Base-by-base conservation (phyloP, 2,888 invertebrate genomes). In the Endotricha flammealis region DNA sequence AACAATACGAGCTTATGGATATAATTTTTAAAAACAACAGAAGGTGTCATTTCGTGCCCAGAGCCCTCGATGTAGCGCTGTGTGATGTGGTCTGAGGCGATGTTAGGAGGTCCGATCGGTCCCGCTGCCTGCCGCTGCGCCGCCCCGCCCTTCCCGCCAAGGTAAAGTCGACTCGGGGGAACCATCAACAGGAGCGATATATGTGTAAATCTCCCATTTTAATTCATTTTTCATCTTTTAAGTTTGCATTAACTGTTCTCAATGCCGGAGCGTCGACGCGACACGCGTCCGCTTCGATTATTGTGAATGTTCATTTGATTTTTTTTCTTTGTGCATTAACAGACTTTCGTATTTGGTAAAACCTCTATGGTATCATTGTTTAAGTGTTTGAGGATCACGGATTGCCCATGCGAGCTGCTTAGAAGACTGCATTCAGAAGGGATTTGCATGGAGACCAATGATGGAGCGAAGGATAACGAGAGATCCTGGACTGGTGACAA, bases 11-110 rank as follows among this genome's bases (percentile, higher is more conserved):
- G 80, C 70, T 82, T 78, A 75, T 79, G 80, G 79, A 35, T n/a
- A 70, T 76, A 60, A 72, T 78, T 78, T 82, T 85, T 82, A 82
- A 82, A 81, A 85, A 82, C 76, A 79, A 85, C 86, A 86, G 86
- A 83, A 82, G 82, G 77, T 81, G 83, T 74, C 77, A 78, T 72
- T 68, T 64, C 76, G 78, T 78, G 79, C 72, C 80, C 74, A 64
- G 79, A 72, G 79, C 74, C 79, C 76, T 74, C 77, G 81, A 81
- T 83, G 80, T 71, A 79, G 72, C 77, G 73, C 78, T 66, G 75
- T 80, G 79, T 82, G 80, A 80, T 81, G 83, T 80, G 82, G 74
- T 81, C 80, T 77, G 76, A 71, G 72, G 71, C 72, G 74, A 79
- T 81, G 78, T 82, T 80, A 79, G 78, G 77, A 69, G 64, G 64